A percentile compares a stretch with the other conserved stretches of the same genome.
Evolutionary conservation across 2,113 vertebrate species (phyloP).

Genomic region (Turnix velox): DNA sequence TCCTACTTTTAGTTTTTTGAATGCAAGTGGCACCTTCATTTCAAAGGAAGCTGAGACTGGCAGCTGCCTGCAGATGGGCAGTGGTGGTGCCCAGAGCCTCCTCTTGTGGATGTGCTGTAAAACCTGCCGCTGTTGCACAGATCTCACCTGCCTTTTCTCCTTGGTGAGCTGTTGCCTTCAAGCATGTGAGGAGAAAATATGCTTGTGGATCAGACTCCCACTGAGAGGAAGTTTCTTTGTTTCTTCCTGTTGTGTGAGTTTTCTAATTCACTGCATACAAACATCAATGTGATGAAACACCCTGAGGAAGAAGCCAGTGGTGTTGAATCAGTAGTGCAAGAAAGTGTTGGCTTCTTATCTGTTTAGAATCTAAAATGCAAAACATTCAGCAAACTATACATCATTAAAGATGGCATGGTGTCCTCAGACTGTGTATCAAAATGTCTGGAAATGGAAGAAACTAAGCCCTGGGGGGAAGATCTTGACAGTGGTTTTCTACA

Average conservation of each 20-base stretch:
- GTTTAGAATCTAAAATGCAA: neutral
- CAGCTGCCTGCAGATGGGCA: neutral
- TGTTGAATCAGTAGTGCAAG: neutral
- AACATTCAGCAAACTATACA: neutral
- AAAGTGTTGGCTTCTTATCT: neutral
- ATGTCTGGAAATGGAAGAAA: neutral
- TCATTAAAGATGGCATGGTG: neutral
- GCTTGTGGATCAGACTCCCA: neutral
- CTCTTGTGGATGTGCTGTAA: accelerated
- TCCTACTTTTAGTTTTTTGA: neutral
- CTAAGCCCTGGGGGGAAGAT: neutral
- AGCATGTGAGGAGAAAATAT: neutral
- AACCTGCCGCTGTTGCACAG: neutral
- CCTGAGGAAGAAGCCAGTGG: neutral
- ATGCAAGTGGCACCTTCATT: accelerated
- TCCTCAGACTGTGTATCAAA: neutral
- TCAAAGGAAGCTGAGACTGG: neutral
- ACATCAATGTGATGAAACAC: neutral
- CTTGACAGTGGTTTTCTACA: neutral
- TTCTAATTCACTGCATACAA: neutral
- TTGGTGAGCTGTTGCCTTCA: neutral
- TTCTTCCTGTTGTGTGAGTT: neutral
- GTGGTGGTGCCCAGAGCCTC: accelerated
- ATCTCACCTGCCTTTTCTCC: neutral
- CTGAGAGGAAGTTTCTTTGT: neutral